Conservation (phyloP, 1,140 invertebrate genomes). For the Pectinophora gossypiella region DNA sequence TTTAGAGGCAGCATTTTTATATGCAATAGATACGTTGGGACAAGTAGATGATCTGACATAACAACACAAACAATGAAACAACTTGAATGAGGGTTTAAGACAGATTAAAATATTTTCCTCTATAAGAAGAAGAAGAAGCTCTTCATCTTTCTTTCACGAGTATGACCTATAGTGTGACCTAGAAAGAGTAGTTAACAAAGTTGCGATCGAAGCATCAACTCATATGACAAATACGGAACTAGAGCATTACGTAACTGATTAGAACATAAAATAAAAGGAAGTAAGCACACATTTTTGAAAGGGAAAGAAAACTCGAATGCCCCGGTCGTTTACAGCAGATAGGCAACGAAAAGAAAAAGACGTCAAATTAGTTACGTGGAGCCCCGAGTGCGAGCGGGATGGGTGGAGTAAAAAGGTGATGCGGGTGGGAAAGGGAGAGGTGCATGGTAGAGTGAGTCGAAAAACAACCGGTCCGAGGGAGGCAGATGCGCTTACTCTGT, state of each 20-base stretch:
- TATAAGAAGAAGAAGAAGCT: no score
- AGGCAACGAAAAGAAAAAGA: constrained; percentile 70
- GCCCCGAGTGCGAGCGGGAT: constrained; percentile 39
- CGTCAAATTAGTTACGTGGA: constrained; percentile 75
- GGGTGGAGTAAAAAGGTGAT: constrained; percentile 13
- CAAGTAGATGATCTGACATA: no score
- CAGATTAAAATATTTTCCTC: no score
- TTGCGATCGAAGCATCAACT: no score
- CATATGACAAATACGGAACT: neutral
- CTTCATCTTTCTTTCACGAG: no score
- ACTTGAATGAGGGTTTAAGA: no score
- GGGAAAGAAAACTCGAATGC: constrained; percentile 28
- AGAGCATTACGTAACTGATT: constrained; percentile 13
- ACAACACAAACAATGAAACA: no score
- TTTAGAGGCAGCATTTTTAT: no score
- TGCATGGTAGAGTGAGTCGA: constrained; percentile 64
- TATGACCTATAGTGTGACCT: no score
- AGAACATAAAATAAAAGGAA: constrained; percentile 21
- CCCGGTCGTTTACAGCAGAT: constrained; percentile 39
- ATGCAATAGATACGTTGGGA: no score
- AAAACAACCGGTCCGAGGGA: constrained; percentile 69
- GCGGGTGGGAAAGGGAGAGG: constrained; percentile 64
- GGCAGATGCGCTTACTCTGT: constrained; percentile 52
- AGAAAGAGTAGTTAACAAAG: no score
- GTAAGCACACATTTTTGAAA: constrained; percentile 25